Evolutionary conservation across 2,113 vertebrate genomes (phyloP).

Genomic region (Nesoenas mayeri): DNA sequence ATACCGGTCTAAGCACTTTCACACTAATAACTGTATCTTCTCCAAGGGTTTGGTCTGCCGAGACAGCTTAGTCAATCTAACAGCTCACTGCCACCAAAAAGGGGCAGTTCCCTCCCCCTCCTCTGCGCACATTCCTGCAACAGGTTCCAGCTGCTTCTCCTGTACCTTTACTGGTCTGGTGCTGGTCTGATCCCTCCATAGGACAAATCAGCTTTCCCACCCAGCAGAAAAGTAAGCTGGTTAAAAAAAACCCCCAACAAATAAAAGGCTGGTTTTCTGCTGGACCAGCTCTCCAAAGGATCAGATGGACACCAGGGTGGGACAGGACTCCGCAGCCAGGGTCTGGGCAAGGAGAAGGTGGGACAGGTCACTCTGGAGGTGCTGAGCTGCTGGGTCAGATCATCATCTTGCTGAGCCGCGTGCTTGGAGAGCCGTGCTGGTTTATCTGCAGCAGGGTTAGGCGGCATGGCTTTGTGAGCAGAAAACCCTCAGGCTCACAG

Average conservation of each 20-base stretch:
- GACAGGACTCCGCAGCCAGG: not conserved
- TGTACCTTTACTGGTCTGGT: not conserved
- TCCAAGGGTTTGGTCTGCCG: slow-evolving; percentile 5
- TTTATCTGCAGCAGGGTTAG: not conserved
- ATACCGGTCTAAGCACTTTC: slow-evolving; percentile 23
- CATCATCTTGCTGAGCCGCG: fast-evolving
- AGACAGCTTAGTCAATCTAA: not conserved
- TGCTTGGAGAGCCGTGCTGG: not conserved
- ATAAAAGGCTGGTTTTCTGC: not conserved
- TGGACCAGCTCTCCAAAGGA: not conserved
- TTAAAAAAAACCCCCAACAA: not conserved
- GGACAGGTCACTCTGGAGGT: not conserved
- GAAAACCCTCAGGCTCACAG: not conserved
- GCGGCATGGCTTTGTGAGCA: not conserved
- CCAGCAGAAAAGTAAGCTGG: not conserved
- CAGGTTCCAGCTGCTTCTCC: not conserved
- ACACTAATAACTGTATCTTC: slow-evolving; percentile 3
- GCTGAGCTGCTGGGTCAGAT: not conserved
- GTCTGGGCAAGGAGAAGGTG: not conserved
- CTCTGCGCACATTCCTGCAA: not conserved
- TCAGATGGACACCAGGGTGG: not conserved
- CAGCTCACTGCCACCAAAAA: not conserved
- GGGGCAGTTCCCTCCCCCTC: not conserved
- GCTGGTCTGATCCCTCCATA: slow-evolving; percentile 1
- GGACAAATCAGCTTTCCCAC: not conserved